phyloP scores from a whole-genome alignment of 2,797 vertebrate genomes.

The Macropodus opercularis region DNA sequence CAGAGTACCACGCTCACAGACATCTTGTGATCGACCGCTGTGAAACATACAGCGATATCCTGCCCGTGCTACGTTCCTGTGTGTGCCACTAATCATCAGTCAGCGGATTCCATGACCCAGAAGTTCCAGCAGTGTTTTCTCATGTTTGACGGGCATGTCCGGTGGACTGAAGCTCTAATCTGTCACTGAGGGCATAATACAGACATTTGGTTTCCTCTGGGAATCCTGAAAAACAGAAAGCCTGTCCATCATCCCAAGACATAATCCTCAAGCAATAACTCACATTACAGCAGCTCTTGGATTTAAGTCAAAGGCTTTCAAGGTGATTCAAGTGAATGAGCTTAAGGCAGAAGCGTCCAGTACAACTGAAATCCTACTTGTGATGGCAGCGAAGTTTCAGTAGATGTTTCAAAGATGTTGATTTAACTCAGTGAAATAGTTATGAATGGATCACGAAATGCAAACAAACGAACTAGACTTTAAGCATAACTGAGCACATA shows the following conservation, averaged over 20 bases:
- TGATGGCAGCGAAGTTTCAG: fast-evolving
- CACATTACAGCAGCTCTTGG: conserved; percentile 36
- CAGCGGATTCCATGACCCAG: conserved; percentile 50
- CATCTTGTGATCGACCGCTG: conserved; percentile 25
- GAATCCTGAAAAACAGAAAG: conserved; percentile 47
- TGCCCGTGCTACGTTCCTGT: neutral
- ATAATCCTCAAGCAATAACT: conserved; percentile 59
- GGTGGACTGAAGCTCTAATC: conserved; percentile 44
- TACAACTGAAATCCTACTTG: conserved; percentile 7
- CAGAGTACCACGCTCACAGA: conserved; percentile 20
- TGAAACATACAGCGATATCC: neutral
- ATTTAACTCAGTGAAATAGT: too few species aligned
- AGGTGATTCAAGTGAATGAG: conserved; percentile 35
- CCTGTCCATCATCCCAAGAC: conserved; percentile 27
- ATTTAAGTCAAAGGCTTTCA: conserved; percentile 47
- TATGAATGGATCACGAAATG: too few species aligned
- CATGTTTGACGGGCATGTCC: conserved; percentile 41
- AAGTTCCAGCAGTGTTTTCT: conserved; percentile 39
- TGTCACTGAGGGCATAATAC: conserved; percentile 41
- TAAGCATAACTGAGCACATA: too few species aligned
- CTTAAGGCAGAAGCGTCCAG: neutral
- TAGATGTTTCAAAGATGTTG: neutral
- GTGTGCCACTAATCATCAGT: conserved; percentile 48
- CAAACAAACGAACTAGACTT: too few species aligned
- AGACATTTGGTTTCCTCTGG: conserved; percentile 42